Conservation (phyloP, 2,113 vertebrate species). For the Sapajus apella region DNA sequence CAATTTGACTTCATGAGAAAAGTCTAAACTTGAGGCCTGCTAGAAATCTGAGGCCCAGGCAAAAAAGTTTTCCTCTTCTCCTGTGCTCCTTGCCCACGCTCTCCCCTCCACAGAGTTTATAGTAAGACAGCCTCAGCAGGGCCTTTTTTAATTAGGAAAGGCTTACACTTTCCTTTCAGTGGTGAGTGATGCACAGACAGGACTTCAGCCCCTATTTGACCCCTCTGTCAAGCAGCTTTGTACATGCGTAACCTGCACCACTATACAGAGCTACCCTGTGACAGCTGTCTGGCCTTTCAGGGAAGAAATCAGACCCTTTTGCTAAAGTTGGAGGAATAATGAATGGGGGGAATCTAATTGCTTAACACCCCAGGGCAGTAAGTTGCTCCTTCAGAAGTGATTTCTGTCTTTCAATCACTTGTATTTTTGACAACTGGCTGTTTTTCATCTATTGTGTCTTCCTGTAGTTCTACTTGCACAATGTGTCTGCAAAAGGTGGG, state of each 20-base stretch:
- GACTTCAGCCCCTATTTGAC: background rate
- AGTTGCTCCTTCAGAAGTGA: background rate
- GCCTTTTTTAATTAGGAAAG: background rate
- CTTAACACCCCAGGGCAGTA: background rate
- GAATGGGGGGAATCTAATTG: background rate
- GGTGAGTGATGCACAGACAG: background rate
- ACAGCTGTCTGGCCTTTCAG: background rate
- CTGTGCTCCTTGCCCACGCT: fast-evolving
- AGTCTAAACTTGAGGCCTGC: background rate
- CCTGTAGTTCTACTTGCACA: background rate
- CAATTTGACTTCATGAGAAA: background rate
- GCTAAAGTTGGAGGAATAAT: background rate
- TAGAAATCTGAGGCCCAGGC: background rate
- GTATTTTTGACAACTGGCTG: background rate
- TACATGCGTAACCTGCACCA: background rate
- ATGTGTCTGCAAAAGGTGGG: background rate
- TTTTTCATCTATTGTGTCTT: background rate
- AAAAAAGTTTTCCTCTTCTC: background rate
- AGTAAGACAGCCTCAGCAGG: background rate
- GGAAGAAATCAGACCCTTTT: background rate
- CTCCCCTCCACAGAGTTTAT: background rate
- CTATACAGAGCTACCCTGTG: background rate
- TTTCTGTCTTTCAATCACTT: background rate
- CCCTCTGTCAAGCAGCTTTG: background rate
- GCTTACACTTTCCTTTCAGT: too few species aligned